Base-by-base conservation (phyloP, 2,888 invertebrate species). In the Callimorpha dominula region DNA sequence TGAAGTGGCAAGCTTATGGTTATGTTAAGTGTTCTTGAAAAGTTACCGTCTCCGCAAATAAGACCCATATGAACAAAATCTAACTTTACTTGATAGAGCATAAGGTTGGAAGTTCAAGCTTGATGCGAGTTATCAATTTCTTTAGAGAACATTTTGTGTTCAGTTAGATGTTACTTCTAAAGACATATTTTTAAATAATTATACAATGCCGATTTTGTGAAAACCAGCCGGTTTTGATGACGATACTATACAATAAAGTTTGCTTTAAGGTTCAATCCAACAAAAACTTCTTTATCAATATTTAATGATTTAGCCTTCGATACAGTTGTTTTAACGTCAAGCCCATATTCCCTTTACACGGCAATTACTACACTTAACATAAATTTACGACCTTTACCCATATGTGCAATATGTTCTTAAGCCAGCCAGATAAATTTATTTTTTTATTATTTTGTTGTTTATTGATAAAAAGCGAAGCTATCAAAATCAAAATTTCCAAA, bases 1-100 rank as follows among this genome's bases (percentile, higher is more conserved):
- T 72, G 75, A 75, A 82, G 66, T 74, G 72, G 75, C 73, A 66
- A 73, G 75, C 82, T 72, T 74, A 72, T 54, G 67, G 65, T 71
- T 70, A 74, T 74, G 68, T 71, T 74, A 75, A 80, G 80, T 72
- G 54, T 74, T 20, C 78, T 82, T 76, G 62, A 75, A 76, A 79
- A 78, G 68, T 42, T 76, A 50, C 60, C 71, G 70, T 63, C 68
- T 68, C 52, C 11, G 20, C 50, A 65, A 71, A 74, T 70, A 72
- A 64, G 50, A n/a, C 49, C 62, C 43, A n/a, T 68, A 43, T 9
- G 46, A 75, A 57, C 46, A n/a, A 75, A 75, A 74, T 69, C 1
- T n/a, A 77, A 84, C 85, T 82, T 76, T 78, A 72, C 9, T 0
- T 3, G 9, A 66, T 46, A 42, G 0, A 66, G 5, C 31, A 65